These are phyloP conservation scores for Malurus leucopterus DNA, from an alignment of 2,797 vertebrate species.

Conservation along the genomic window DNA sequence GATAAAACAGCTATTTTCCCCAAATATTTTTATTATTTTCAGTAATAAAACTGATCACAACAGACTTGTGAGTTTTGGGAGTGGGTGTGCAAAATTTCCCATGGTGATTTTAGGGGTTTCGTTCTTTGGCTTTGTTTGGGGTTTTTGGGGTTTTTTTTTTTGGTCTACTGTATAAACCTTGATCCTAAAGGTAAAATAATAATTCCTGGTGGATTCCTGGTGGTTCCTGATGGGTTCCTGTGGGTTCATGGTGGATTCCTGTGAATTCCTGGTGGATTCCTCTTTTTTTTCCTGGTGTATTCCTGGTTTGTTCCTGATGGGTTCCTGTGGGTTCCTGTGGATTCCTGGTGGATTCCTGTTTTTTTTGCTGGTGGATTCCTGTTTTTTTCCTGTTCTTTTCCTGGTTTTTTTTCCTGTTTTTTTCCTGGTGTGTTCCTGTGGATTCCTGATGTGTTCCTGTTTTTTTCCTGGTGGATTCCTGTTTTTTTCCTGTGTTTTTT, in stretches of 20 bases:
- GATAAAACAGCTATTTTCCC: background rate
- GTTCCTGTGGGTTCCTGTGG: no score
- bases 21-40: background rate
- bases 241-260: no score
- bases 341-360: no score
- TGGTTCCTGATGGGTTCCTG: background rate
- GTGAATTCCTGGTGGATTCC: background rate
- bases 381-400: no score
- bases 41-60: background rate
- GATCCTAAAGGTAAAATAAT: background rate
- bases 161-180: background rate
- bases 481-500: no score
- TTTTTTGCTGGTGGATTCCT: no score
- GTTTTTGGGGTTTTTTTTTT: background rate
- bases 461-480: no score
- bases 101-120: accelerated
- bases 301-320: no score
- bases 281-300: background rate
- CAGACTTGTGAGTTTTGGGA: background rate
- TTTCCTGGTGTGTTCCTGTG: no score
- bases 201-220: background rate
- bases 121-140: background rate
- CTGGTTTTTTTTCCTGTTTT: no score
- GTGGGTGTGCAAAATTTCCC: background rate
- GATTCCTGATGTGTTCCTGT: no score